Evolutionary conservation across 2,797 vertebrate genomes (phyloP).

Genomic region (Bucorvus abyssinicus): DNA sequence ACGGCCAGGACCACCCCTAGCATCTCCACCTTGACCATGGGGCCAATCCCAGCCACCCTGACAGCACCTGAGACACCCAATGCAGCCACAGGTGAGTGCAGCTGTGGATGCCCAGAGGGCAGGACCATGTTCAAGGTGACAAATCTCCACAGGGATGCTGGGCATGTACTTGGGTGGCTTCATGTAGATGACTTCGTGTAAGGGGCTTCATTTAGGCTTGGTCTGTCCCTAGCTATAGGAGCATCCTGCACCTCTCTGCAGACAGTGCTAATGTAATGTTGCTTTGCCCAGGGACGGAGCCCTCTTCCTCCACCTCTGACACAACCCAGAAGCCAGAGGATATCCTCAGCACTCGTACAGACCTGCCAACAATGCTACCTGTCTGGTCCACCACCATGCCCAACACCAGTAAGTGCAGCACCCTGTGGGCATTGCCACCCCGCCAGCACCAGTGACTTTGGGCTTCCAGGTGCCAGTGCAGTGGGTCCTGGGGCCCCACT

Average conservation of each 20-base stretch:
- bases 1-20: not conserved
- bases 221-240: not conserved
- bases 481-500: not conserved
- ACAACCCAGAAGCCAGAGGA: not conserved
- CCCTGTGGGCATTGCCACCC: rapidly evolving
- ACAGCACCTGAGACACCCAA: not conserved
- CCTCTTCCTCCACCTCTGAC: not conserved
- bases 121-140: not conserved
- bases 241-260: not conserved
- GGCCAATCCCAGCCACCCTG: rapidly evolving
- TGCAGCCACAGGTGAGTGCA: not conserved
- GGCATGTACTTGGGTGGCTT: not conserved
- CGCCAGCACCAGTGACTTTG: not conserved
- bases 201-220: not conserved
- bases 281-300: not conserved
- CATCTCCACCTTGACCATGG: not conserved
- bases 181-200: not conserved
- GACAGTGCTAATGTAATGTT: not conserved
- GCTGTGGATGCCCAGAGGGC: rapidly evolving
- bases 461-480: not conserved
- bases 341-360: not conserved
- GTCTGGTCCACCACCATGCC: not conserved
- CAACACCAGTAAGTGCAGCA: constrained; percentile 32
- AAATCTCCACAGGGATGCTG: not conserved
- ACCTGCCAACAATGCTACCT: rapidly evolving